phyloP scores from a whole-genome alignment of 2,797 vertebrate genomes.

The Trematomus bernacchii region DNA sequence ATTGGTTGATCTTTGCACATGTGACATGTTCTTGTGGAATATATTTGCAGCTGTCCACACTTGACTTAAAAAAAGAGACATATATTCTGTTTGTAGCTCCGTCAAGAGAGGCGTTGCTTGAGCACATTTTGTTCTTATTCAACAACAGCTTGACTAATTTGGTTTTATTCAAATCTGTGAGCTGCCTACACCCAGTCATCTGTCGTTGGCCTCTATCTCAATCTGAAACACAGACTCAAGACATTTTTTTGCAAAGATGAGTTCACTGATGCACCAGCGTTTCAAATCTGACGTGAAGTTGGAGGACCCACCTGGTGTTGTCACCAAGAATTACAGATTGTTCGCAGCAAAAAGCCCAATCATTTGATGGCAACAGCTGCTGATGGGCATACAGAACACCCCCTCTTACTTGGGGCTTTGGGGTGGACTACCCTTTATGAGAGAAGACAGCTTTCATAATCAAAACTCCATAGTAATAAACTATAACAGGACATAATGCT shows the following conservation, averaged over 20 bases:
- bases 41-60: not conserved
- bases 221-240: not conserved
- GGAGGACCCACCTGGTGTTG: slow-evolving; percentile 37
- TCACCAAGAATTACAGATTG: slow-evolving; percentile 26
- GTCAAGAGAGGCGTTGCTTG: not conserved
- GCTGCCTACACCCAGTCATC: slow-evolving; percentile 14
- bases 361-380: slow-evolving; percentile 28
- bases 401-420: not conserved
- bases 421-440: not conserved
- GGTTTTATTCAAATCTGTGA: slow-evolving; percentile 23
- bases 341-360: slow-evolving; percentile 2
- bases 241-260: slow-evolving; percentile 21
- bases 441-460: not conserved
- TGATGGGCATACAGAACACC: not conserved
- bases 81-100: not conserved
- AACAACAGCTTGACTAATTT: slow-evolving; percentile 15
- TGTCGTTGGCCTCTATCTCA: slow-evolving; percentile 2
- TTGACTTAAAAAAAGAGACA: slow-evolving; percentile 22
- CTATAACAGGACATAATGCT: too few relatives aligned
- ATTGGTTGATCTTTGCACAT: not conserved
- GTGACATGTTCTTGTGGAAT: not conserved
- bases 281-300: slow-evolving; percentile 1
- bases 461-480: not conserved
- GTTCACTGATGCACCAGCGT: not conserved
- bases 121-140: slow-evolving; percentile 15